These are phyloP conservation scores for Palythoa caribaeorum DNA, from an alignment of 92 coral and sea anemone species.

Conservation along the genomic window DNA sequence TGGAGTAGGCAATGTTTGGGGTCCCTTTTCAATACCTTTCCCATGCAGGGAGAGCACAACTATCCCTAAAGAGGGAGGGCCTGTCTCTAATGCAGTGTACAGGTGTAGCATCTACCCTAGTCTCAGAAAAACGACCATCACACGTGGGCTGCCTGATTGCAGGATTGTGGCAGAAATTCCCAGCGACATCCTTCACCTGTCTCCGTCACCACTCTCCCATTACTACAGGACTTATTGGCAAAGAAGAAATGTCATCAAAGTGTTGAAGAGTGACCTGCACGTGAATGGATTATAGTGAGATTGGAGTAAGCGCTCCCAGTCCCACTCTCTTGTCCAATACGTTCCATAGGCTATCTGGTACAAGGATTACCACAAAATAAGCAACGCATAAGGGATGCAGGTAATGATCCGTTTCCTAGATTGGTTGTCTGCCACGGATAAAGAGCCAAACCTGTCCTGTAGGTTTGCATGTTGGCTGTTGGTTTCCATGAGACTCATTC, in stretches of 20 bases:
- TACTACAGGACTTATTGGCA: not conserved
- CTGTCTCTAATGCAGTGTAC: not conserved
- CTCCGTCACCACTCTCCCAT: slow-evolving; percentile 1
- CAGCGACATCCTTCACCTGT: not conserved
- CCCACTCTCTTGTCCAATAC: slow-evolving; percentile 10
- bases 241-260: not conserved
- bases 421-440: not conserved
- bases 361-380: not conserved
- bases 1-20: slow-evolving; percentile 2
- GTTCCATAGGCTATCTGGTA: not conserved
- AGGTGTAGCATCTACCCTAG: not conserved
- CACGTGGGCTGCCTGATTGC: slow-evolving; percentile 19
- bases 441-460: not conserved
- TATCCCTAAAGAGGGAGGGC: slow-evolving; percentile 8
- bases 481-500: not conserved
- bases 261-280: not conserved
- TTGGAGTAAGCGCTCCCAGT: slow-evolving; percentile 2
- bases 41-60: slow-evolving; percentile 3
- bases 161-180: slow-evolving; percentile 6
- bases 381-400: not conserved
- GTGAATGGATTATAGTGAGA: not conserved
- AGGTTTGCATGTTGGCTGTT: not conserved
- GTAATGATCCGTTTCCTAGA: not conserved
- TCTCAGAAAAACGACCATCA: not conserved
- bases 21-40: slow-evolving; percentile 14